Conservation (phyloP, 2,113 vertebrate species). For the Trichomycterus rosablanca region DNA sequence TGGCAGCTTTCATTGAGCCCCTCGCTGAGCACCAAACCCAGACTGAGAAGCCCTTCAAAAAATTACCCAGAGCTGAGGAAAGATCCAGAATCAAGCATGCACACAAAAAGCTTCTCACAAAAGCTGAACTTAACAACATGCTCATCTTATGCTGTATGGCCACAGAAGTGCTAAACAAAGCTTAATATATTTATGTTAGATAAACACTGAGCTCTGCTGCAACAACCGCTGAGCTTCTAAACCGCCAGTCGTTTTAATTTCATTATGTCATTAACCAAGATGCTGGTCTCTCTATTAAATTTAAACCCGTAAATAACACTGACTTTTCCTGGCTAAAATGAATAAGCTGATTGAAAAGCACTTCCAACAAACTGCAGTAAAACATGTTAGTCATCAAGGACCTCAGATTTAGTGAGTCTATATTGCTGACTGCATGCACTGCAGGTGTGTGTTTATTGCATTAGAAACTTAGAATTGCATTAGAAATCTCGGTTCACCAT, state of each 20-base stretch:
- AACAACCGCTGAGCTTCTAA: background rate
- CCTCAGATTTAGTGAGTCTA: too few relatives aligned
- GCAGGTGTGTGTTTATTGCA: too few relatives aligned
- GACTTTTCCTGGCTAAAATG: too few relatives aligned
- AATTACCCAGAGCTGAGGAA: slow-evolving; percentile 30
- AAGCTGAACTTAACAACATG: background rate
- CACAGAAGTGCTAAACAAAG: background rate
- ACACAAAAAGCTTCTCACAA: slow-evolving; percentile 13
- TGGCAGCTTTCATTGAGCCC: slow-evolving; percentile 37
- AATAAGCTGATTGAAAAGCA: too few relatives aligned
- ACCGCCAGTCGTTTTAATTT: background rate
- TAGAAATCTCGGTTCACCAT: too few relatives aligned
- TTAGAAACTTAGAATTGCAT: too few relatives aligned
- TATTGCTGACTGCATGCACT: too few relatives aligned
- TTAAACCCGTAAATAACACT: too few relatives aligned
- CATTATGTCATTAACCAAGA: too few relatives aligned
- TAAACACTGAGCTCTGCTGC: background rate
- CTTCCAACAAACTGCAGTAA: too few relatives aligned
- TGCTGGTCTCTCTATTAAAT: slow-evolving; percentile 4
- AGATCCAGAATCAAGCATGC: slow-evolving; percentile 17
- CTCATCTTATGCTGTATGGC: background rate
- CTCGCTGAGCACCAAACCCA: slow-evolving; percentile 6
- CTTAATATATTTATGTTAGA: background rate
- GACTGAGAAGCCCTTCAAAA: slow-evolving; percentile 18
- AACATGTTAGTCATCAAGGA: too few relatives aligned